These are phyloP conservation scores for Boulengeromyrus knoepffleri DNA, from an alignment of 2,113 vertebrate genomes.

Conservation along the genomic window DNA sequence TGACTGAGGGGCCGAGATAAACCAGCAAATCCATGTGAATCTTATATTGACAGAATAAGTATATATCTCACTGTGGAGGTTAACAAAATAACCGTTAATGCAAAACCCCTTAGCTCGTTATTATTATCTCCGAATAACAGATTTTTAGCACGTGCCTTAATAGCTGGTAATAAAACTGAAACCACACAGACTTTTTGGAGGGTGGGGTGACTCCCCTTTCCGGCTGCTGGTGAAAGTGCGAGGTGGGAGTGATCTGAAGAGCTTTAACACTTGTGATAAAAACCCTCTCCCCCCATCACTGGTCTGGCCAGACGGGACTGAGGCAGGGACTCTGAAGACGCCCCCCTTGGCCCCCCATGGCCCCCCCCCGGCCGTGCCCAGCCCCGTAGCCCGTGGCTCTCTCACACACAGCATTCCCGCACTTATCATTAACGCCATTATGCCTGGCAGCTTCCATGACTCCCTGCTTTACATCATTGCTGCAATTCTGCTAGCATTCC, in stretches of 20 bases:
- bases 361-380: slow-evolving; percentile 48
- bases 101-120: neutral
- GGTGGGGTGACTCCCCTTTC: slow-evolving; percentile 14
- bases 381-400: slow-evolving; percentile 59
- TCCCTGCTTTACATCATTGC: slow-evolving; percentile 63
- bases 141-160: neutral
- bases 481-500: slow-evolving; percentile 49
- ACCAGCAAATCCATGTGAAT: neutral
- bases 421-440: slow-evolving; percentile 71
- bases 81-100: neutral
- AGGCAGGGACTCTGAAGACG: neutral
- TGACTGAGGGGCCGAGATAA: neutral
- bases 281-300: slow-evolving; percentile 18
- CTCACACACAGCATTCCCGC: slow-evolving; percentile 60
- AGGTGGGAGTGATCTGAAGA: slow-evolving; percentile 46
- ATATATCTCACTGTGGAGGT: neutral
- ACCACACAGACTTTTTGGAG: neutral
- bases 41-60: neutral
- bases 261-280: slow-evolving; percentile 44
- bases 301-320: slow-evolving; percentile 19
- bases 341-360: neutral
- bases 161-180: neutral
- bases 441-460: slow-evolving; percentile 53
- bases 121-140: neutral
- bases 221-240: slow-evolving; percentile 25